Conservation (phyloP, 2,888 invertebrate species). For the Osmoderma eremita region DNA sequence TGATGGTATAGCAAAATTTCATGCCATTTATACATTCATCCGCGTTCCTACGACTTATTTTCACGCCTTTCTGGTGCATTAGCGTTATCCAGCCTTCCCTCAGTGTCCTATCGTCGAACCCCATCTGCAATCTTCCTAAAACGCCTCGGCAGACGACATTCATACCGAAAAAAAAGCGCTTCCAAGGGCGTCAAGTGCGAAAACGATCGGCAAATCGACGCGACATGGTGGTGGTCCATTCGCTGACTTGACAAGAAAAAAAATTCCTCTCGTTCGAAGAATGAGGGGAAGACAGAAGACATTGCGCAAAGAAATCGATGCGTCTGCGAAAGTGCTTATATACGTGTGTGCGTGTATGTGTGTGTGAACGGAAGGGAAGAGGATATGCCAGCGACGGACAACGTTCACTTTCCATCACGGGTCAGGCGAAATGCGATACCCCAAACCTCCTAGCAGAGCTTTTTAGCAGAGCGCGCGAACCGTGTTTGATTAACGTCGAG, state of each 20-base stretch:
- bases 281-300: background rate
- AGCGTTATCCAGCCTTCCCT: too few species aligned
- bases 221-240: background rate
- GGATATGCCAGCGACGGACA: constrained; percentile 5
- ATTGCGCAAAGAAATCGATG: too few species aligned
- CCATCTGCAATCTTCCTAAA: constrained; percentile 8
- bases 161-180: constrained; percentile 9
- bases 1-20: too few species aligned
- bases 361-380: background rate
- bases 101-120: background rate
- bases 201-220: constrained; percentile 30
- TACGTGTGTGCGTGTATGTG: too few species aligned
- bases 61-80: too few species aligned
- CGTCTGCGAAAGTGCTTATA: too few species aligned
- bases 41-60: too few species aligned
- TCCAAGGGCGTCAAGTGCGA: constrained; percentile 22
- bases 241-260: constrained; percentile 1
- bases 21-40: too few species aligned
- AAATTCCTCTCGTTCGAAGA: background rate
- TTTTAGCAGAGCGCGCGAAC: constrained; percentile 2
- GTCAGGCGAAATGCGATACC: constrained; percentile 19
- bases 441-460: background rate
- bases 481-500: too few species aligned
- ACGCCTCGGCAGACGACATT: constrained; percentile 1
- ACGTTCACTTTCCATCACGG: constrained; percentile 2